These are phyloP conservation scores for Leptopilina drosophilae DNA, from an alignment of 2,888 invertebrate genomes.

Conservation along the genomic window DNA sequence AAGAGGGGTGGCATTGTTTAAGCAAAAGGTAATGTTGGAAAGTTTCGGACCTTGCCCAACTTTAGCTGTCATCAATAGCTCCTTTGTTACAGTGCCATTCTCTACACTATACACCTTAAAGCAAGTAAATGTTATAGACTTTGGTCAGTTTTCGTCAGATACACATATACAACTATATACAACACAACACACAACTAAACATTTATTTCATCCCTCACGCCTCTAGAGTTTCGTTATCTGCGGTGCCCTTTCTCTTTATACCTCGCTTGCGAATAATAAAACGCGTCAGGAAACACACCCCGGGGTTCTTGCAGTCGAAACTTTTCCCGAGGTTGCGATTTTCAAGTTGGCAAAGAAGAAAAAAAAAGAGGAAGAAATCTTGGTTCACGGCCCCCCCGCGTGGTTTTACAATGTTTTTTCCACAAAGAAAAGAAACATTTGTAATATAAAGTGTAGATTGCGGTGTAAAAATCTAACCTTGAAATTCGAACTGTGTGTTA, in stretches of 20 bases:
- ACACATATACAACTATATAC: no score
- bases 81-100: slow-evolving; percentile 23
- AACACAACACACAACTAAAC: slow-evolving; percentile 4
- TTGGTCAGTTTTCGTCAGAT: slow-evolving; percentile 17
- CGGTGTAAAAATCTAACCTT: slow-evolving; percentile 12
- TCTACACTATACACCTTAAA: not conserved
- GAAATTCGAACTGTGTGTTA: slow-evolving; percentile 10
- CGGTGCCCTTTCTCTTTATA: slow-evolving; percentile 29
- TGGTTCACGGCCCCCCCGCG: slow-evolving; percentile 1
- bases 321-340: slow-evolving; percentile 5
- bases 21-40: slow-evolving; percentile 6
- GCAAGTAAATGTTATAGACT: slow-evolving; percentile 14
- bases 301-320: slow-evolving; percentile 21
- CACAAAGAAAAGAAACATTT: not conserved
- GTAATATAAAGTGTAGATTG: not conserved
- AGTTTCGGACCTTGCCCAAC: slow-evolving; percentile 23
- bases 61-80: slow-evolving; percentile 13
- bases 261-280: slow-evolving; percentile 32
- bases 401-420: slow-evolving; percentile 8
- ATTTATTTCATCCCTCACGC: slow-evolving; percentile 14
- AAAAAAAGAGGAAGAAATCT: not conserved
- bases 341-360: not conserved
- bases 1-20: not conserved
- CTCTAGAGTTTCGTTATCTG: slow-evolving; percentile 5
- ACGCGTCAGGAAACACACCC: slow-evolving; percentile 17